Percentiles rank a stretch among this genome's conserved stretches.
These are phyloP conservation scores for Picathartes gymnocephalus DNA, from an alignment of 2,113 vertebrate genomes.

Conservation along the genomic window DNA sequence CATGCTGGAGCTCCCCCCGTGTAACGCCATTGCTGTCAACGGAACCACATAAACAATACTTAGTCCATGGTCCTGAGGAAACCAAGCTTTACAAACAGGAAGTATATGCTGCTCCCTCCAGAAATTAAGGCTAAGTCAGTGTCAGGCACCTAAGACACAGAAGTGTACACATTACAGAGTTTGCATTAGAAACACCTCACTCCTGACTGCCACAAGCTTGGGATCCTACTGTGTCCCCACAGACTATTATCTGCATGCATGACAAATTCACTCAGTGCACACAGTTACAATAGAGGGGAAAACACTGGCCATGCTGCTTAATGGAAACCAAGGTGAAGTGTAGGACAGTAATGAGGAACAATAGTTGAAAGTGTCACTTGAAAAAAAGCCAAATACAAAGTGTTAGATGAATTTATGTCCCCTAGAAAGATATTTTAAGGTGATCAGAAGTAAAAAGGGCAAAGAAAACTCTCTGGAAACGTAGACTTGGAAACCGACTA, in stretches of 20 bases:
- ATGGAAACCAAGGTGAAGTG: background rate
- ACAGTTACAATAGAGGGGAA: background rate
- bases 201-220: background rate
- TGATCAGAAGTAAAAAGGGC: background rate
- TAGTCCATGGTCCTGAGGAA: background rate
- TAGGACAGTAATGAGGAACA: background rate
- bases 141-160: fast-evolving
- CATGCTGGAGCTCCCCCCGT: fast-evolving
- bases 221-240: too few species aligned
- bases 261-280: background rate
- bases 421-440: background rate
- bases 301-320: background rate
- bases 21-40: background rate
- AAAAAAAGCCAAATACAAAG: background rate
- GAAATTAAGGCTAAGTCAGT: background rate
- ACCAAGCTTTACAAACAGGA: background rate
- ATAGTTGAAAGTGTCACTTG: background rate
- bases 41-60: background rate
- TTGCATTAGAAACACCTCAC: background rate
- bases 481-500: background rate
- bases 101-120: background rate
- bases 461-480: background rate
- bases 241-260: fast-evolving
- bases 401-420: background rate
- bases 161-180: background rate